Base-by-base conservation (phyloP, 1,140 invertebrate species). In the Hormaphis cornu region DNA sequence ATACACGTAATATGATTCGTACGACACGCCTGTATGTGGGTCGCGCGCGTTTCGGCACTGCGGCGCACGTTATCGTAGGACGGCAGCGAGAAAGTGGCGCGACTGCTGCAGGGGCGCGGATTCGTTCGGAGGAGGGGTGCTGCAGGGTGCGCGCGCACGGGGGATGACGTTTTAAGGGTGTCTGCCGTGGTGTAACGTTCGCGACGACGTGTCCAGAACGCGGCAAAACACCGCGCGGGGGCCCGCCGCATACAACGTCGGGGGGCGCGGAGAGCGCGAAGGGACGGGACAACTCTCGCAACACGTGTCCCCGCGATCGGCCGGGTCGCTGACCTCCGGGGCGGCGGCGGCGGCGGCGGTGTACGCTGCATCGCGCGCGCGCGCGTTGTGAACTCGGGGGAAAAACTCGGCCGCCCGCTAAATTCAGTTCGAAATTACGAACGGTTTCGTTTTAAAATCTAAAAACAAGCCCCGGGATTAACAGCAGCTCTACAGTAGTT, bases 251-350 rank as follows among this genome's bases (percentile, higher is more conserved):
- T 7, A 26, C 50, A 18, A 24, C 4, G 50, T 26, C 24, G 50
- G 3, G 12, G 12, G 24, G 24, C 54, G 18, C 14, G 40, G 22
- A 46, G 44, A 44, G 18, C 44, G 28, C 30, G 44, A 61, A 61
- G 58, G 58, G 58, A 66, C 8, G n/a, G n/a, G n/a, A n/a, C n/a
- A n/a, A n/a, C n/a, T n/a, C n/a, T n/a, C n/a, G 48, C 61, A 66
- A 66, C 61, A 66, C 61, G 61, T 66, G 61, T 66, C 26, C 61
- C 7, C 61, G 28, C 26, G 40, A 46, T 46, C n/a, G 58, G 44
- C 10, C 16, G 22, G 9, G 50, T 7, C 26, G 7, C 26, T 26
- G 44, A 35, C 44, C 61, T 22, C 59, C 28, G 42, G 14, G 18
- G 42, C 4, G 16, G 22, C n/a, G 10, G n/a, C n/a, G 40, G 7